Conservation (phyloP, 2,888 invertebrate genomes). For the Corbicula japonica region DNA sequence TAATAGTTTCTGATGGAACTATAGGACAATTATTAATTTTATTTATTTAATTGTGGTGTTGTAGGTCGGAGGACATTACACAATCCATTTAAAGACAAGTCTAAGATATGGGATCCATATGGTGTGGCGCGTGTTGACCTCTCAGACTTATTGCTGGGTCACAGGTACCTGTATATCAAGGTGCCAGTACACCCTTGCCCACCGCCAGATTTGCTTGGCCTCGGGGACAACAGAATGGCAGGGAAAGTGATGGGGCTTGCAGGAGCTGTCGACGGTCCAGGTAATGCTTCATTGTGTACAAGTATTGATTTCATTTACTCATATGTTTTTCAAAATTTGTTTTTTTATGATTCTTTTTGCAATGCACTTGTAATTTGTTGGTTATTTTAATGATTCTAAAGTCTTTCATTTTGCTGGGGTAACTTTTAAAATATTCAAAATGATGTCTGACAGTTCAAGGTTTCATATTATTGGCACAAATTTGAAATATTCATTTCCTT, state of each 20-base stretch:
- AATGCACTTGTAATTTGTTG: not conserved
- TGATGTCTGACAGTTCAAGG: no score
- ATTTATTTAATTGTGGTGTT: no score
- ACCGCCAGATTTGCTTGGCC: constrained; percentile 81
- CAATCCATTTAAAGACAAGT: constrained; percentile 83
- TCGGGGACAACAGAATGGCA: constrained; percentile 61
- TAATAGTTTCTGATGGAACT: no score
- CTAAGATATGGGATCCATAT: constrained; percentile 85
- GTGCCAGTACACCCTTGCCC: constrained; percentile 83
- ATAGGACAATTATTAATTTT: no score
- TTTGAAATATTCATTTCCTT: no score
- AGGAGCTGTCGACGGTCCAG: constrained; percentile 85
- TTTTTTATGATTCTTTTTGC: not conserved
- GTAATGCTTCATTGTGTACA: constrained; percentile 66
- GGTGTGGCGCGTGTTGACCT: constrained; percentile 84
- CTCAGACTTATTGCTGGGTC: constrained; percentile 84
- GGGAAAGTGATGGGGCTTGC: constrained; percentile 80
- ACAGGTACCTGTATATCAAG: constrained; percentile 80
- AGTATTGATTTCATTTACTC: not conserved
- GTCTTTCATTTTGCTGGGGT: no score
- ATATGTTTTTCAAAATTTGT: not conserved
- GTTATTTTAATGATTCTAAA: no score
- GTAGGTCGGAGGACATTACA: constrained; percentile 83
- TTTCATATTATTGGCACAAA: no score
- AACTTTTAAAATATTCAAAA: no score